Base-by-base conservation (phyloP, 2,888 invertebrate species). In the Melanotus villosus region DNA sequence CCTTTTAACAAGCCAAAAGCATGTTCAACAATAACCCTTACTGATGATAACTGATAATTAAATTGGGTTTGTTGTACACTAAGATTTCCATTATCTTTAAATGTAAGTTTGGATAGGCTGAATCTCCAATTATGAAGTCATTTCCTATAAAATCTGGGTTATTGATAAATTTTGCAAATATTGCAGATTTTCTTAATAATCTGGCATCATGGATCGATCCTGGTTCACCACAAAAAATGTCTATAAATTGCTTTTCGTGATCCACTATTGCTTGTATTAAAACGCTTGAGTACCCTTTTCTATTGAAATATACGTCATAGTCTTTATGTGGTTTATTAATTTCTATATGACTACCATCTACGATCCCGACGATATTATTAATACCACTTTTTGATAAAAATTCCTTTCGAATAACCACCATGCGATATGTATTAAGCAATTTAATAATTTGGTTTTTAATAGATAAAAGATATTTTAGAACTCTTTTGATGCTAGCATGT, bases 81-180 rank as follows among this genome's bases (percentile, higher is more conserved):
- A 5, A 52, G 30, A 12, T 14, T 10, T 26, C 66, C 69, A 72
- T 70, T 72, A 34, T 66, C 64, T 43, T 62, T 56, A 64, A 73
- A 10, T 65, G 30, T 14, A 74, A 41, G 2, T 67, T 72, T 14
- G 71, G 70, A 65, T 74, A 75, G 7, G 73, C 72, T 23, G 73
- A 71, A 71, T 75, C 72, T 16, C 73, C 73, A 58, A 74, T 68
- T 19, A 75, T 58, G 57, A 71, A 75, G 32, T 62, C 66, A 52
- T 69, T 43, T 7, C 36, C 41, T 30, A 71, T 65, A 58, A 68
- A 69, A 34, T 70, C 19, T 57, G 18, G 21, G 0, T 62, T 63
- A 47, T 60, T 65, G 56, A 23, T 67, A 12, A 30, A 36, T 50
- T 63, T 56, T 43, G 16, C 62, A 63, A 57, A 63, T 30, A 74